phyloP scores from a whole-genome alignment of 2,888 invertebrate genomes.

The Sabatieria punctata region DNA sequence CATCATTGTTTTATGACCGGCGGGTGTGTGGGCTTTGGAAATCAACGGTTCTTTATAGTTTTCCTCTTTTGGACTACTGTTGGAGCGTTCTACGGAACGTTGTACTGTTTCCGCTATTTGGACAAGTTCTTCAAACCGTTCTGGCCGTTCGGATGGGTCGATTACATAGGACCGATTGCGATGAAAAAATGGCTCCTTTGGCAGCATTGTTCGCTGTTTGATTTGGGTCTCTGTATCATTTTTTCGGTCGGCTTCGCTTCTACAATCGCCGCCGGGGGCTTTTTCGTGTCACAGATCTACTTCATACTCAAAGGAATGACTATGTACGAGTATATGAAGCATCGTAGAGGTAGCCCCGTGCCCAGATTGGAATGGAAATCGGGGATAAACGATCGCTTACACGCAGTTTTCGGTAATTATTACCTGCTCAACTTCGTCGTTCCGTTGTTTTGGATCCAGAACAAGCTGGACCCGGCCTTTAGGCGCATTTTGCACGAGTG shows the following conservation, averaged over 20 bases:
- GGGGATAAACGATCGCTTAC: slow-evolving; percentile 13
- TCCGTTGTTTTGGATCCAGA: slow-evolving; percentile 18
- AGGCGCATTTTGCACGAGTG: neutral
- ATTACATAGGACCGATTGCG: neutral
- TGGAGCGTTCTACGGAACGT: slow-evolving; percentile 4
- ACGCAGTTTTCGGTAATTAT: slow-evolving; percentile 25
- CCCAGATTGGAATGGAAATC: too few relatives aligned
- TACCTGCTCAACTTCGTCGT: slow-evolving; percentile 26
- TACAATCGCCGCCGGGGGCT: neutral
- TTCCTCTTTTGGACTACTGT: slow-evolving; percentile 15
- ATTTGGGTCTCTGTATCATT: neutral
- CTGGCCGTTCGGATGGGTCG: slow-evolving; percentile 5
- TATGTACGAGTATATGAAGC: neutral
- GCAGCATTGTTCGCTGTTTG: neutral
- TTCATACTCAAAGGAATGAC: slow-evolving; percentile 2
- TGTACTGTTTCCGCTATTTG: neutral
- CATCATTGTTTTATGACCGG: slow-evolving; percentile 28
- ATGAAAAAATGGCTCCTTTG: neutral
- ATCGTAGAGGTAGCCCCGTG: too few relatives aligned
- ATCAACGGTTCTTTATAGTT: slow-evolving; percentile 25
- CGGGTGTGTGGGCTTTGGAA: slow-evolving; percentile 21
- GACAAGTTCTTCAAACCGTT: slow-evolving; percentile 1
- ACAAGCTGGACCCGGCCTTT: neutral
- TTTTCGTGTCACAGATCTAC: slow-evolving; percentile 1
- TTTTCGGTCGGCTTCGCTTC: neutral